Conservation (phyloP, 2,888 invertebrate species). For the Theodoxus fluviatilis region DNA sequence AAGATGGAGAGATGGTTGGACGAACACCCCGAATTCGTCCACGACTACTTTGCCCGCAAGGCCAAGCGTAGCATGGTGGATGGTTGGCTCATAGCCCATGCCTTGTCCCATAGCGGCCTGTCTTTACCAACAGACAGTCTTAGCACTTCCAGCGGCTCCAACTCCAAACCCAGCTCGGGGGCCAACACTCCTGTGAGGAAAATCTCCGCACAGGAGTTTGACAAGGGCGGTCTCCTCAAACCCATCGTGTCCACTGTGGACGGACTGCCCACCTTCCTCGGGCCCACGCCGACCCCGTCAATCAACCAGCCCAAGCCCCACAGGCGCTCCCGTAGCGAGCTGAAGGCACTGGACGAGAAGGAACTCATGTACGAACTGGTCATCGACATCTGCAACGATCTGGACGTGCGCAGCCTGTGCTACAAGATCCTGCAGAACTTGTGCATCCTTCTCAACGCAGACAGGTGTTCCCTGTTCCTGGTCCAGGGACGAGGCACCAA, state of each 20-base stretch:
- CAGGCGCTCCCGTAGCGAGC: conserved; percentile 69
- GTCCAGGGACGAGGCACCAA: conserved; percentile 66
- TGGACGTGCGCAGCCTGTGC: conserved; percentile 63
- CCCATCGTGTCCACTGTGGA: conserved; percentile 89
- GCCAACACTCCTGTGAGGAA: conserved; percentile 91
- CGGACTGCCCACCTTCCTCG: conserved; percentile 89
- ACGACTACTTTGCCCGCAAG: conserved; percentile 91
- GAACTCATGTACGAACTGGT: conserved; percentile 65
- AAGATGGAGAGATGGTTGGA: conserved; percentile 92
- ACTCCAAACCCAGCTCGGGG: conserved; percentile 71
- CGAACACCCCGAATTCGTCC: conserved; percentile 93
- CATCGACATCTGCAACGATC: conserved; percentile 64
- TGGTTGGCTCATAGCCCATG: conserved; percentile 79
- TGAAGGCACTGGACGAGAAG: conserved; percentile 61
- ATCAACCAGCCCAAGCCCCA: conserved; percentile 68
- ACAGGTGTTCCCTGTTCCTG: conserved; percentile 63
- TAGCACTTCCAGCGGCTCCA: conserved; percentile 46
- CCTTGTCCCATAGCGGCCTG: conserved; percentile 51
- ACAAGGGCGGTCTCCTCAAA: conserved; percentile 86
- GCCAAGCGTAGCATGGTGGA: conserved; percentile 91
- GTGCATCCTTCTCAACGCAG: conserved; percentile 61
- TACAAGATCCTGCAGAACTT: conserved; percentile 64
- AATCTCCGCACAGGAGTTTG: conserved; percentile 96
- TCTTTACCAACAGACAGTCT: conserved; percentile 37
- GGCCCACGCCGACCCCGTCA: conserved; percentile 55